Evolutionary conservation across 1,140 invertebrate species (phyloP).

Genomic region (Metaphire vulgaris): DNA sequence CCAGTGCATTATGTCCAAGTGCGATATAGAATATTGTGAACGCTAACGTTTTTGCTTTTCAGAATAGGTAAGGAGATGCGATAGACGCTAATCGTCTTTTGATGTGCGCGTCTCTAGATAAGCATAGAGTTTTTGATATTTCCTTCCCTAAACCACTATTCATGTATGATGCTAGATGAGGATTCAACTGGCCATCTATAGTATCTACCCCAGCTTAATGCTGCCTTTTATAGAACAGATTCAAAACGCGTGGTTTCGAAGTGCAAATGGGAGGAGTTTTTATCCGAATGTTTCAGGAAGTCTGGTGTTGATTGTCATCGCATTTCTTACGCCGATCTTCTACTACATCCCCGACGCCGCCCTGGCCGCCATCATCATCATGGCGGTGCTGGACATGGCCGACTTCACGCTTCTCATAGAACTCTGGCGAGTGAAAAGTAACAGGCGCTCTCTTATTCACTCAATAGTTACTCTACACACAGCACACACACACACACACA

Average conservation of each 20-base stretch:
- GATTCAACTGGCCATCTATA: neutral
- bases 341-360: slow-evolving; percentile 52
- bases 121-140: neutral
- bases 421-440: slow-evolving; percentile 48
- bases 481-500: too few species aligned
- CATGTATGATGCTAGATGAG: neutral
- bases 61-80: too few species aligned
- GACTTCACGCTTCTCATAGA: slow-evolving; percentile 41
- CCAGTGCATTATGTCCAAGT: too few species aligned
- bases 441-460: slow-evolving; percentile 25
- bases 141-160: neutral
- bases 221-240: too few species aligned
- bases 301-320: slow-evolving; percentile 48
- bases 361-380: slow-evolving; percentile 52
- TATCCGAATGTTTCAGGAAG: slow-evolving; percentile 34
- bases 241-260: too few species aligned
- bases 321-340: slow-evolving; percentile 49
- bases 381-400: slow-evolving; percentile 53
- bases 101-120: neutral
- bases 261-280: neutral
- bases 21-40: too few species aligned
- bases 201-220: too few species aligned
- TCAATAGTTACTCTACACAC: neutral
- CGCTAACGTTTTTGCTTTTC: too few species aligned
- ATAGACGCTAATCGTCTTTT: too few species aligned